phyloP scores from a whole-genome alignment of 1,140 invertebrate genomes.

The Tenebrio molitor region DNA sequence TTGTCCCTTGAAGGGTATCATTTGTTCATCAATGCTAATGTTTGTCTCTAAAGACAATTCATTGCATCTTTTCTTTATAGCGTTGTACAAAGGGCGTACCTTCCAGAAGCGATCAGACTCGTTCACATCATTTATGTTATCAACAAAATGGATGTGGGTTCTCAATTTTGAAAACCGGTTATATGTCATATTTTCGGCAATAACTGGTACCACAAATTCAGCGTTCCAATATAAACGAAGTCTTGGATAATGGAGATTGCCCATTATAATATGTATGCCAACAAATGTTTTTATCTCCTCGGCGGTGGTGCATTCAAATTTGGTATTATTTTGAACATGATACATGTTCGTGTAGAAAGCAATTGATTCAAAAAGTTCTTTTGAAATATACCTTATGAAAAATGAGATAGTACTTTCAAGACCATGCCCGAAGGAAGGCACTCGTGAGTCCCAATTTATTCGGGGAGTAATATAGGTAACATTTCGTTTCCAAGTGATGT shows the following conservation, averaged over 20 bases:
- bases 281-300: conserved; percentile 16
- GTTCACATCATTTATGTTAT: conserved; percentile 4
- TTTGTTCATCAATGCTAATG: too few species aligned
- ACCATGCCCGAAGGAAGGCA: too few species aligned
- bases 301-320: too few species aligned
- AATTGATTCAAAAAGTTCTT: too few species aligned
- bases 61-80: conserved; percentile 23
- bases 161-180: conserved; percentile 3
- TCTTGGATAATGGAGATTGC: conserved; percentile 26
- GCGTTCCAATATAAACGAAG: conserved; percentile 1
- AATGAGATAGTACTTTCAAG: too few species aligned
- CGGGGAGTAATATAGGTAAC: too few species aligned
- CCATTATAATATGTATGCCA: conserved; percentile 26
- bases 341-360: too few species aligned
- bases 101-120: conserved; percentile 28
- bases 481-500: too few species aligned
- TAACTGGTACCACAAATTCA: not conserved
- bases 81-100: conserved; percentile 20
- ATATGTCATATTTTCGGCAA: not conserved
- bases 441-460: too few species aligned
- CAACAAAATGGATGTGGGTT: not conserved
- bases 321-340: too few species aligned
- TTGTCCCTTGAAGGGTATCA: too few species aligned
- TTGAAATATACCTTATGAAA: too few species aligned
- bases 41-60: conserved; percentile 23